These are phyloP conservation scores for Prosapia bicincta DNA, from an alignment of 2,888 invertebrate genomes.

Conservation along the genomic window DNA sequence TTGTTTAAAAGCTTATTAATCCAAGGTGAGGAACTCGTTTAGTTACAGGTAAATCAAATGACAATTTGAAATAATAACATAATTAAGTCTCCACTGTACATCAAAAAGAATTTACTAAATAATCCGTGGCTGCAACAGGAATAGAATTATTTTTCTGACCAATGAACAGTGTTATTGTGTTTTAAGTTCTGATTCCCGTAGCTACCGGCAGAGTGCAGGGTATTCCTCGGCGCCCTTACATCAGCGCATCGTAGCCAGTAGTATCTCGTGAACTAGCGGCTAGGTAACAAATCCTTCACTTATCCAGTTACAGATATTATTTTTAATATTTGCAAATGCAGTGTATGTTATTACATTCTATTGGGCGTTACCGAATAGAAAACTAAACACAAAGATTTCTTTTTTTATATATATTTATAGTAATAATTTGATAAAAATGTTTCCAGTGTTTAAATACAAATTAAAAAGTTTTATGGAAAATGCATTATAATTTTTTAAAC, in stretches of 20 bases:
- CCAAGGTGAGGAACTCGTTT: no score
- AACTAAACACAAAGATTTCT: not conserved
- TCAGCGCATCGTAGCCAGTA: not conserved
- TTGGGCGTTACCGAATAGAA: not conserved
- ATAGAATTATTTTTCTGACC: no score
- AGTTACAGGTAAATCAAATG: no score
- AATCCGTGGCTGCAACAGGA: no score
- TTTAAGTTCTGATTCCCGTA: not conserved
- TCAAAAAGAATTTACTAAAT: no score
- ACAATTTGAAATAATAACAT: no score
- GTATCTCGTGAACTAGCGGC: not conserved
- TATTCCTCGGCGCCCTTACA: not conserved
- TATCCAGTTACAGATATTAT: not conserved
- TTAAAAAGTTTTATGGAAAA: not conserved
- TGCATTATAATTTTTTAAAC: not conserved
- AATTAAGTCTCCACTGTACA: no score
- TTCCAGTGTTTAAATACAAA: not conserved
- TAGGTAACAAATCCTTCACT: not conserved
- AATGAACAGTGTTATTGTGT: not conserved
- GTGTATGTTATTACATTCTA: no score
- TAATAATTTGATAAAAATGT: no score
- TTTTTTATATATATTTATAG: not conserved
- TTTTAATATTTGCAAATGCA: not conserved
- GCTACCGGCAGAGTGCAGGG: not conserved
- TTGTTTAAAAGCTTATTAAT: no score